These are phyloP conservation scores for Leontopithecus rosalia DNA, from an alignment of 2,797 vertebrate species.

Conservation along the genomic window DNA sequence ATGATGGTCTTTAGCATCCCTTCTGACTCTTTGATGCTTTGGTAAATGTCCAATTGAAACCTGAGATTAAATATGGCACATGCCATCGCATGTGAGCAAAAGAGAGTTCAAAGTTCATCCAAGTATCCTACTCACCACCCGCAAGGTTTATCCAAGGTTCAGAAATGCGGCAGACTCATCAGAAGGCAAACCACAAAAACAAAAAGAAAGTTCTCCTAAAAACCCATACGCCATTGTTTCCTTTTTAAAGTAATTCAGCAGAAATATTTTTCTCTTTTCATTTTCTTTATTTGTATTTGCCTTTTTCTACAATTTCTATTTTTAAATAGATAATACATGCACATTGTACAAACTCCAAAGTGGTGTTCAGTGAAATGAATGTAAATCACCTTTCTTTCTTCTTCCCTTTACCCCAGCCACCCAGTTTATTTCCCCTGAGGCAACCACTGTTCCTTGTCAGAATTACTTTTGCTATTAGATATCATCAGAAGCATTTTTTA, in stretches of 20 bases:
- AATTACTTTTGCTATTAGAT: slow-evolving; percentile 39
- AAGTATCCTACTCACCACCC: not conserved
- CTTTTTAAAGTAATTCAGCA: not conserved
- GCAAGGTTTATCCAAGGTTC: not conserved
- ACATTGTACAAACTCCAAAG: not conserved
- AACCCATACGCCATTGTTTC: not conserved
- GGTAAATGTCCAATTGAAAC: slow-evolving; percentile 9
- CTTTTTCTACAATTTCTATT: not conserved
- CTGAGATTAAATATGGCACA: not conserved
- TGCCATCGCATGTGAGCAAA: not conserved
- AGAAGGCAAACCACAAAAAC: not conserved
- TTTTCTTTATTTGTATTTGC: not conserved
- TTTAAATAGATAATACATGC: not conserved
- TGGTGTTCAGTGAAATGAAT: not conserved
- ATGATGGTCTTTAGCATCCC: not conserved
- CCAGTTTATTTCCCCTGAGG: not conserved
- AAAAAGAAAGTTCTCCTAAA: not conserved
- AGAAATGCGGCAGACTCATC: not conserved
- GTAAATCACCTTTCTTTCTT: not conserved
- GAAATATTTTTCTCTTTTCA: not conserved
- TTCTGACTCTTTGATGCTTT: not conserved
- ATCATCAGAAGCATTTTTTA: slow-evolving; percentile 5
- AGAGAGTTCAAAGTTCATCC: not conserved
- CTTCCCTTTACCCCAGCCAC: not conserved
- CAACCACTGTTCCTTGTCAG: not conserved